A percentile compares a stretch with the other conserved stretches of the same genome.
These are phyloP conservation scores for Cricetomys ansorgei DNA, from an alignment of 2,113 vertebrate species.

Conservation along the genomic window DNA sequence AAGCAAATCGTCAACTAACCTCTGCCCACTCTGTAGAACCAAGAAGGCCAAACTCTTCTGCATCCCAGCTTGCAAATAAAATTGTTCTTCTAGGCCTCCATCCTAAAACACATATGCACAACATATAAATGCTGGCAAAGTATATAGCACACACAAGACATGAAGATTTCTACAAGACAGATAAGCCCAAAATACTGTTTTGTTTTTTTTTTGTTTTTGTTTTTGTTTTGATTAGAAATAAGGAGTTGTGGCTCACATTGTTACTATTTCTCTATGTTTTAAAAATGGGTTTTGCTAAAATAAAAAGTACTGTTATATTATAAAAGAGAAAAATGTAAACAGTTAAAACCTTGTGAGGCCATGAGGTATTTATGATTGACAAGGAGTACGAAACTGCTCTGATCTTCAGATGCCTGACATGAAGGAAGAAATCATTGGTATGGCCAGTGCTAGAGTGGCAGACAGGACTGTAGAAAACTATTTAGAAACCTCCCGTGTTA, in stretches of 20 bases:
- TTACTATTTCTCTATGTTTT: background rate
- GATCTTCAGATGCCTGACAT: background rate
- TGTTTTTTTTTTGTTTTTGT: background rate
- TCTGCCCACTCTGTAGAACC: slow-evolving; percentile 99
- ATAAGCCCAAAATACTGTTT: background rate
- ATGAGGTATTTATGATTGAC: background rate
- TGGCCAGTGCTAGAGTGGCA: background rate
- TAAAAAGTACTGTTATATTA: background rate
- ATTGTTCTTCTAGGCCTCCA: slow-evolving; percentile 96
- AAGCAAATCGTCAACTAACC: slow-evolving; percentile 85
- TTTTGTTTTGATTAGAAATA: background rate
- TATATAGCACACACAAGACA: background rate
- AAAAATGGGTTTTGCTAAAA: background rate
- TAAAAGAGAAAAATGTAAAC: background rate
- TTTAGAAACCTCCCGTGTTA: background rate
- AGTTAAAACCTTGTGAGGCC: background rate
- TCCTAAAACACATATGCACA: slow-evolving; percentile 84
- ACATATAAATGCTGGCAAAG: background rate
- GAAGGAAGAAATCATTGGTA: background rate
- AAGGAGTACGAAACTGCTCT: background rate
- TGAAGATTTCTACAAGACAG: background rate
- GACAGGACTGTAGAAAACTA: background rate
- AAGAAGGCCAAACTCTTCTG: slow-evolving; percentile 96
- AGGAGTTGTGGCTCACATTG: background rate
- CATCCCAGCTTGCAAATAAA: slow-evolving; percentile 98